Evolutionary conservation across 1,140 invertebrate genomes (phyloP).

Genomic region (Antheraea mylitta): DNA sequence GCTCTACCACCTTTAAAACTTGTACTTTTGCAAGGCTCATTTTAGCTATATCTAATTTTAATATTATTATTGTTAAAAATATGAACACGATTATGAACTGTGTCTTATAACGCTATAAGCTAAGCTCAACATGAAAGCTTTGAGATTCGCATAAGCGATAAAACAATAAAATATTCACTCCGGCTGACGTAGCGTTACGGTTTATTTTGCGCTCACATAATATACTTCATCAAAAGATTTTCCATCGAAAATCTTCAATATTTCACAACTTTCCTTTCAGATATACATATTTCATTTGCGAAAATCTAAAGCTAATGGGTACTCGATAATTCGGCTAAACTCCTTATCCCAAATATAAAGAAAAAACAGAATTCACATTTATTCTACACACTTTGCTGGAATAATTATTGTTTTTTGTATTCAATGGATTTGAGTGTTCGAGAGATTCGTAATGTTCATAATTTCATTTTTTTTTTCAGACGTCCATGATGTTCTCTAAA

Average conservation of each 20-base stretch:
- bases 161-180: neutral
- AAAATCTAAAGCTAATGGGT: conserved; percentile 10
- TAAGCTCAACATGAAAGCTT: too few species aligned
- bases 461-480: too few species aligned
- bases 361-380: neutral
- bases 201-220: neutral
- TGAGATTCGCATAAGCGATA: neutral
- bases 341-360: conserved; percentile 7
- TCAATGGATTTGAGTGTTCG: too few species aligned
- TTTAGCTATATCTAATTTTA: too few species aligned
- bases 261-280: conserved; percentile 10
- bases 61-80: too few species aligned
- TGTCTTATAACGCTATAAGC: neutral
- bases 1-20: too few species aligned
- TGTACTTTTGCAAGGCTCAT: too few species aligned
- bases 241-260: conserved; percentile 5
- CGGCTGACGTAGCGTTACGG: neutral
- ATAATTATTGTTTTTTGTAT: neutral
- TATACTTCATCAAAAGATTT: neutral
- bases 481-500: too few species aligned
- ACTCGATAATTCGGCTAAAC: conserved; percentile 12
- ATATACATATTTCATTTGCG: conserved; percentile 8
- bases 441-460: too few species aligned
- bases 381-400: neutral
- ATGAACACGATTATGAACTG: neutral